Base-by-base conservation (phyloP, 2,797 vertebrate species). In the Cossypha niveicapilla region DNA sequence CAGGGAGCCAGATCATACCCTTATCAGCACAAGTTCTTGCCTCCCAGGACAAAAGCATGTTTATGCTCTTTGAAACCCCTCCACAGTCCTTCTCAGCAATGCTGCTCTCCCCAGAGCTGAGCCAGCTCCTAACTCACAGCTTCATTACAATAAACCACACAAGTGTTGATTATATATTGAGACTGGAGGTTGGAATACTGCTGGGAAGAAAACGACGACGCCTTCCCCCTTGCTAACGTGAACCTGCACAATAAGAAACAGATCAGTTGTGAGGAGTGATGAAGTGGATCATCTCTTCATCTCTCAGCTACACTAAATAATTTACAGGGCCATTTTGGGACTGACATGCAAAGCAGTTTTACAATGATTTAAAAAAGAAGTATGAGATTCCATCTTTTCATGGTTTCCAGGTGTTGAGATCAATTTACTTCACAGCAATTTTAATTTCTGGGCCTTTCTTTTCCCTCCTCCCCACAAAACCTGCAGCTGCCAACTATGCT, bases 331-430 rank as follows among this genome's bases (percentile, higher is more conserved):
- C 70, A 28, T 88, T 94, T 91, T 89, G 79, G 82, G 90, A 78
- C 25, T 19, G 70, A 86, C 70, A 73, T 39, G 65, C 71, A 95
- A 96, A 94, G 84, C 81, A 88, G 84, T 95, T 97, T 88, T 97
- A 93, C 86, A 86, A 62, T 25, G 37, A 91, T 82, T 95, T 92
- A 93, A 94, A 75, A 76, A 89, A 82, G 67, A 87, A 83, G 60
- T 74, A 56, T 47, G 48, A 76, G 37, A 89, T 78, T 70, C 60
- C 42, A 56, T 57, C 83, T 77, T 90, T 95, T 94, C 82, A 90
- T 18, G 4, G 65, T 86, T 90, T 93, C 96, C 96, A 96, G 95
- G 97, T 96, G 93, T 88, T 81, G 62, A 28, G 39, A 75, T 56
- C 90, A 86, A 89, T 92, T 94, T 91, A 88, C 82, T 45, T 76